Conservation (phyloP, 1,140 invertebrate species). For the Drosophila kanapiae region DNA sequence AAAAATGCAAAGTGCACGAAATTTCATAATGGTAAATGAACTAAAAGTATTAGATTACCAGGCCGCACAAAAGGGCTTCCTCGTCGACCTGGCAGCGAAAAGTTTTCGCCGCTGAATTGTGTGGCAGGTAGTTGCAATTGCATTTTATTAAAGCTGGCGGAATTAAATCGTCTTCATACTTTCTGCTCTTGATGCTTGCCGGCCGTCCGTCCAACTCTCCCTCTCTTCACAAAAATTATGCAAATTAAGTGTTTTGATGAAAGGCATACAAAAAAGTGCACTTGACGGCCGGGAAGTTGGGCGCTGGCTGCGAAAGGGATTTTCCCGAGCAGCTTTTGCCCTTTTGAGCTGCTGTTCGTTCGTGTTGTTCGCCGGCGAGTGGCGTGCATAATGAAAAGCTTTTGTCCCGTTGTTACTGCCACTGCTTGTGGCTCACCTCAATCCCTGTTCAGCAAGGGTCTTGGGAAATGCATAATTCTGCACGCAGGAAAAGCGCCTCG, state of each 20-base stretch:
- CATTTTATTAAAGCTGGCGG: slow-evolving; percentile 74
- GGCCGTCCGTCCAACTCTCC: slow-evolving; percentile 7
- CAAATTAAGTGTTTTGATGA: slow-evolving; percentile 82
- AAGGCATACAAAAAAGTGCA: slow-evolving; percentile 73
- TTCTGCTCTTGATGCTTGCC: slow-evolving; percentile 26
- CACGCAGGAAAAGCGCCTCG: slow-evolving; percentile 14
- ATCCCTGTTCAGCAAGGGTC: slow-evolving; percentile 16
- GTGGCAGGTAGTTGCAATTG: slow-evolving; percentile 51
- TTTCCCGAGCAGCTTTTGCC: slow-evolving; percentile 42
- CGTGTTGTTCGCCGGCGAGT: slow-evolving; percentile 41
- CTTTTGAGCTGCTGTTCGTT: slow-evolving; percentile 54
- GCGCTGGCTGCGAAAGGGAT: slow-evolving; percentile 7
- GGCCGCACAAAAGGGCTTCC: slow-evolving; percentile 43
- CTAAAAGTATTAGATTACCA: slow-evolving; percentile 74
- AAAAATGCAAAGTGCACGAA: slow-evolving; percentile 70
- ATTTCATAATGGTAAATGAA: slow-evolving; percentile 77
- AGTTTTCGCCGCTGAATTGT: slow-evolving; percentile 16
- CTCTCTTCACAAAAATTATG: slow-evolving; percentile 72
- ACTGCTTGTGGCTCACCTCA: slow-evolving; percentile 42
- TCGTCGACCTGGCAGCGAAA: slow-evolving; percentile 8
- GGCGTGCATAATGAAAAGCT: slow-evolving; percentile 62
- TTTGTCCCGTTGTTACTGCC: slow-evolving; percentile 44
- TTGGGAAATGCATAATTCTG: slow-evolving; percentile 31
- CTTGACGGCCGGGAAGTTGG: slow-evolving; percentile 51
- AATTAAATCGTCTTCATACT: slow-evolving; percentile 62